These are phyloP conservation scores for Alligator mississippiensis DNA, from an alignment of 2,113 vertebrate genomes.

Conservation along the genomic window DNA sequence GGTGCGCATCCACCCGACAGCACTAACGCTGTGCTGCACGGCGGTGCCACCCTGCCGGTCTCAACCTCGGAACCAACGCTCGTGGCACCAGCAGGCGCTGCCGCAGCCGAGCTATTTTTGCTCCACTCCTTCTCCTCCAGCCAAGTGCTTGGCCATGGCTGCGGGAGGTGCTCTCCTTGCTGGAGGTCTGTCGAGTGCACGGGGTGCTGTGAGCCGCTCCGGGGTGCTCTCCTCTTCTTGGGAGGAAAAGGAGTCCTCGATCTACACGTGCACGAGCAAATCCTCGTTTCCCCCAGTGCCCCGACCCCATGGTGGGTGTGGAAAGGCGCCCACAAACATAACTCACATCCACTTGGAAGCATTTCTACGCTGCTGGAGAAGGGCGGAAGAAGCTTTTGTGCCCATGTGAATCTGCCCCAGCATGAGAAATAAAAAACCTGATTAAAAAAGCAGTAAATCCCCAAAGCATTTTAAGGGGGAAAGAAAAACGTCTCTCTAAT, in stretches of 20 bases:
- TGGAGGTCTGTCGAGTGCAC: not conserved
- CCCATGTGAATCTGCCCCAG: fast-evolving
- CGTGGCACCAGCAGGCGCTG: not conserved
- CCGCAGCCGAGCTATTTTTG: not conserved
- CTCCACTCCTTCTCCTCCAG: not conserved
- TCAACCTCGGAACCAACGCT: not conserved
- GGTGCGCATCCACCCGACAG: too few relatives aligned
- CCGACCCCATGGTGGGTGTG: not conserved
- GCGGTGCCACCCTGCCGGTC: not conserved
- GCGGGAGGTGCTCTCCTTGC: not conserved
- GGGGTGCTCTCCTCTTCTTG: not conserved
- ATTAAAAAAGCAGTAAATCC: fast-evolving
- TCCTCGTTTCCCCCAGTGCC: not conserved
- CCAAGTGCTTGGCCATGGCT: not conserved
- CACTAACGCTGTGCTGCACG: too few relatives aligned
- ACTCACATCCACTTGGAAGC: not conserved
- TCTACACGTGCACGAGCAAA: not conserved
- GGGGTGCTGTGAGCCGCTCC: not conserved
- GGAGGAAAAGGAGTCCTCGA: not conserved
- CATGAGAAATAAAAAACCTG: fast-evolving
- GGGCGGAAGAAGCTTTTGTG: fast-evolving
- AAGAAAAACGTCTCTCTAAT: constrained; percentile 34
- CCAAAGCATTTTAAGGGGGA: not conserved
- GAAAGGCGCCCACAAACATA: not conserved
- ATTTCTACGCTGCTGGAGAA: not conserved